Percentiles rank a stretch among this genome's conserved stretches.
Conservation (phyloP, 1,140 invertebrate genomes). For the Rhagoletis zephyria region DNA sequence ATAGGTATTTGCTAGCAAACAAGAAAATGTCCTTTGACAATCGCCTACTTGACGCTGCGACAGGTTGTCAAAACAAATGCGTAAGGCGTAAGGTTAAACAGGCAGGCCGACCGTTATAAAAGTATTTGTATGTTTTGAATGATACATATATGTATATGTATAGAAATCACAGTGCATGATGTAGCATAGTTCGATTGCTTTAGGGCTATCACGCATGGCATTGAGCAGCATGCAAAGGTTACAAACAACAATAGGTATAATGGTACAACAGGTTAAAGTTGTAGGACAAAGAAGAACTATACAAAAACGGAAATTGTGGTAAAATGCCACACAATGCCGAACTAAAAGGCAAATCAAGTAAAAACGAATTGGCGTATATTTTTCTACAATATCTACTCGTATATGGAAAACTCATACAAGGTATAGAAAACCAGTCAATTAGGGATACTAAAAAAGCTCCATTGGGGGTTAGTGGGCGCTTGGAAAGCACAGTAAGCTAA, state of each 20-base stretch:
- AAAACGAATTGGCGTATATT: constrained; percentile 17
- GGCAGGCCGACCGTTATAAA: not conserved
- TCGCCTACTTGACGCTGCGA: not conserved
- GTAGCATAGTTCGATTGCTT: not conserved
- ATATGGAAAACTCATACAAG: constrained; percentile 13
- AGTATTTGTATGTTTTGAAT: not conserved
- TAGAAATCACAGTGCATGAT: not conserved
- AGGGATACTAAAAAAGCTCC: constrained; percentile 28
- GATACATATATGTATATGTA: not conserved
- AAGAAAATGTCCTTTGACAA: not conserved
- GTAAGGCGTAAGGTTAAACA: not conserved
- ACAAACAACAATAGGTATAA: constrained; percentile 34
- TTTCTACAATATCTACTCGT: no score
- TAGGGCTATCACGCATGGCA: not conserved
- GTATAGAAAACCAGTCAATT: constrained; percentile 17
- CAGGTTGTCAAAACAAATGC: not conserved
- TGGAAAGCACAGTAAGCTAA: not conserved
- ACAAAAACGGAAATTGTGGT: not conserved
- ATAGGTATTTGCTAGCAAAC: not conserved
- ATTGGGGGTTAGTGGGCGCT: not conserved
- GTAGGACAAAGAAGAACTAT: not conserved
- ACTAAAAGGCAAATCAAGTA: constrained; percentile 24
- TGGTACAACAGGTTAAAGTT: constrained; percentile 40
- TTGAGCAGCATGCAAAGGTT: not conserved
- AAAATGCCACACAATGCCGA: not conserved